A percentile compares a stretch with the other conserved stretches of the same genome.
Evolutionary conservation across 2,888 invertebrate species (phyloP).

Genomic region (Amphipyra berbera): DNA sequence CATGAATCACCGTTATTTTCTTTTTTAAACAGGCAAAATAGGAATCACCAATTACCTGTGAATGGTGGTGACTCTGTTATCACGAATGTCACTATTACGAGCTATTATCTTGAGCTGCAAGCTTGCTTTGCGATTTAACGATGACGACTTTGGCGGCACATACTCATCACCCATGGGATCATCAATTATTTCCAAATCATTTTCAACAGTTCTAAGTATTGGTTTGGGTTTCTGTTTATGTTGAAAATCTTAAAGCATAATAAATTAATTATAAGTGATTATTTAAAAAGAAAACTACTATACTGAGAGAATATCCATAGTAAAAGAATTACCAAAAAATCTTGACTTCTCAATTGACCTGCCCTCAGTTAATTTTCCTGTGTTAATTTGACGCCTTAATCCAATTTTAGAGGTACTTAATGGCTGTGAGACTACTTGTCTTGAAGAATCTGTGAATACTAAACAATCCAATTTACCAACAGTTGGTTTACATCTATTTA

Average conservation of each 20-base stretch:
- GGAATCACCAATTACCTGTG: constrained; percentile 63
- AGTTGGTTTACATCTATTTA: not conserved
- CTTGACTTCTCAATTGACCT: constrained; percentile 70
- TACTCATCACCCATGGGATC: constrained; percentile 81
- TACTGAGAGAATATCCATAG: too few species aligned
- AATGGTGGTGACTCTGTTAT: constrained; percentile 62
- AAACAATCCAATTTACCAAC: constrained; percentile 22
- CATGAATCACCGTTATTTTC: too few species aligned
- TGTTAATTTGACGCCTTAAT: constrained; percentile 63
- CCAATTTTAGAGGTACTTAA: constrained; percentile 53
- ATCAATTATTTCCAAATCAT: constrained; percentile 84
- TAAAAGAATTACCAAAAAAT: constrained; percentile 62
- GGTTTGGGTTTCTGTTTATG: constrained; percentile 71
- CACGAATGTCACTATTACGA: constrained; percentile 77
- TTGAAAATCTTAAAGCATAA: constrained; percentile 31
- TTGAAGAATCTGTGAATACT: constrained; percentile 82
- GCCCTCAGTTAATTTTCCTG: constrained; percentile 70
- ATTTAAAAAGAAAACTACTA: too few species aligned
- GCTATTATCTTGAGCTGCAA: constrained; percentile 84
- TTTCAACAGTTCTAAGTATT: constrained; percentile 84
- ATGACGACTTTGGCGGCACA: constrained; percentile 62
- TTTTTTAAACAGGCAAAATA: too few species aligned
- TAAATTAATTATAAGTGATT: not conserved
- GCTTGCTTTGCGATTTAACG: constrained; percentile 76
- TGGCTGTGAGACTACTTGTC: constrained; percentile 84